Conservation (phyloP, 2,113 vertebrate genomes). For the Anhinga rufa region DNA sequence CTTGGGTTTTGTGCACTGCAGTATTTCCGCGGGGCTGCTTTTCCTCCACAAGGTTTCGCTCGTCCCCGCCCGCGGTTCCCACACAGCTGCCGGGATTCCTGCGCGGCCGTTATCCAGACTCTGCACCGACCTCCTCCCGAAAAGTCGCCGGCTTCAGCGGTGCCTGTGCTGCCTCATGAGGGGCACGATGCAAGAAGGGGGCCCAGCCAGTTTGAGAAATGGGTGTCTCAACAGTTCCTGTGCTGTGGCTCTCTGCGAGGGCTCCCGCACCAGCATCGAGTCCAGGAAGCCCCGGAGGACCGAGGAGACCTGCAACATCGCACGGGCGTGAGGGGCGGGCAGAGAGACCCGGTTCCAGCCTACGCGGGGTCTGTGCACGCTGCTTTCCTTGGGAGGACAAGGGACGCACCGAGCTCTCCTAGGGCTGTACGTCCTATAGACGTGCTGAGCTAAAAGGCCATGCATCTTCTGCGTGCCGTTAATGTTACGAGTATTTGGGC, state of each 20-base stretch:
- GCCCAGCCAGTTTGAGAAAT: constrained; percentile 91
- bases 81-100: not conserved
- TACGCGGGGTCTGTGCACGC: fast-evolving
- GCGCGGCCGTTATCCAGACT: not conserved
- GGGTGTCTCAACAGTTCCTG: constrained; percentile 91
- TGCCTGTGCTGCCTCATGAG: constrained; percentile 98
- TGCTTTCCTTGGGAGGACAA: not conserved
- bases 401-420: not conserved
- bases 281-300: constrained; percentile 92
- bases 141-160: constrained; percentile 68
- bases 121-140: not conserved
- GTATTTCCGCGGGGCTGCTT: not conserved
- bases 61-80: not conserved
- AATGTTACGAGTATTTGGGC: not conserved
- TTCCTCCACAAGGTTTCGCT: not conserved
- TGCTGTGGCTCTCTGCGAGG: constrained; percentile 91
- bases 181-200: constrained; percentile 93
- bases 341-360: not conserved
- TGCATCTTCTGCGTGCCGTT: fast-evolving
- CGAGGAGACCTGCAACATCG: constrained; percentile 81
- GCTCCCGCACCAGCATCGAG: constrained; percentile 95
- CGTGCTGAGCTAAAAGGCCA: not conserved
- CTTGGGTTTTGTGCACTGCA: not conserved
- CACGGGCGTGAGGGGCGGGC: not conserved
- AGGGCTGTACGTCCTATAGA: no score